Percentiles rank a stretch among this genome's conserved stretches.
phyloP scores from a whole-genome alignment of 2,888 invertebrate genomes.

The Agrilus cyanescens region DNA sequence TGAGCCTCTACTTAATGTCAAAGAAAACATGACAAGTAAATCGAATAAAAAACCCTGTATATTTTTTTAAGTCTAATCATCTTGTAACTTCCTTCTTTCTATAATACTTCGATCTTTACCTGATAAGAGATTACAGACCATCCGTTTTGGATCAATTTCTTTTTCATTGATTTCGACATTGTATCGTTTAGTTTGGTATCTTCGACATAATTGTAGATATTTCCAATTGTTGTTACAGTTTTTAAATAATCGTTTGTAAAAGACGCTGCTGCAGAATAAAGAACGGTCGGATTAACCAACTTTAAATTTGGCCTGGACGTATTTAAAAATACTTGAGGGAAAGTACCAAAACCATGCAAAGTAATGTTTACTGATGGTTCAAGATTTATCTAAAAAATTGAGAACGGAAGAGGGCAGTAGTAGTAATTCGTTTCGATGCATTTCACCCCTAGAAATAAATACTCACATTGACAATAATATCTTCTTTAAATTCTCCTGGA shows the following conservation, averaged over 20 bases:
- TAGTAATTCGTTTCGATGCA: no score
- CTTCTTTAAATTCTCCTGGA: constrained; percentile 41
- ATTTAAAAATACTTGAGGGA: constrained; percentile 45
- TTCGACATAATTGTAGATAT: constrained; percentile 10
- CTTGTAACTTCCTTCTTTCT: no score
- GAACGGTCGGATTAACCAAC: constrained; percentile 26
- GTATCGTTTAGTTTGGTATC: constrained; percentile 7
- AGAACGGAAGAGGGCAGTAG: background rate
- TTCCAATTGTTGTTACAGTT: constrained; percentile 22
- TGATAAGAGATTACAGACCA: constrained; percentile 28
- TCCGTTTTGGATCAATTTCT: constrained; percentile 18
- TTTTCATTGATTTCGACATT: constrained; percentile 7
- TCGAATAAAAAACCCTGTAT: no score
- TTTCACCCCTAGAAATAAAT: background rate
- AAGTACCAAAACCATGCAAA: constrained; percentile 45
- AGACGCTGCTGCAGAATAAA: constrained; percentile 40
- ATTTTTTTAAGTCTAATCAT: no score
- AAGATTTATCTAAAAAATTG: constrained; percentile 42
- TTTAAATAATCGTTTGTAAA: constrained; percentile 36
- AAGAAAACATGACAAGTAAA: no score
- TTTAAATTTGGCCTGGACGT: constrained; percentile 33
- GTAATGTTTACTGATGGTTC: constrained; percentile 41
- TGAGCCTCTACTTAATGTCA: no score
- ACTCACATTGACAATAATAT: constrained; percentile 29
- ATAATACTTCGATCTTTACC: constrained; percentile 10